These are phyloP conservation scores for Acomys russatus DNA, from an alignment of 2,797 vertebrate genomes.

Conservation along the genomic window DNA sequence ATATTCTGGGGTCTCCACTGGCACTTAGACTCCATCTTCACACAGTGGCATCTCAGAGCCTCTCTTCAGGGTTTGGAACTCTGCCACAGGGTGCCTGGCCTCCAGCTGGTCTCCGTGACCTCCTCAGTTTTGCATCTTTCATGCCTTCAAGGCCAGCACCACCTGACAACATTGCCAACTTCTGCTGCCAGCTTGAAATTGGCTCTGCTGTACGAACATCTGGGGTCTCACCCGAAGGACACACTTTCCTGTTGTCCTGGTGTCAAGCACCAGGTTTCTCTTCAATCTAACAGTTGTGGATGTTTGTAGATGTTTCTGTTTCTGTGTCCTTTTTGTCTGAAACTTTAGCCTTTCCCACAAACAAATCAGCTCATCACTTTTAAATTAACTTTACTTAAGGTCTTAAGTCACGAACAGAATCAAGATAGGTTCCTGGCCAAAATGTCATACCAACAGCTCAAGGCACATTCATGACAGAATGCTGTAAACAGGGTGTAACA, in stretches of 20 bases:
- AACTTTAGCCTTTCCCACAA: background rate
- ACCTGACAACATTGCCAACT: background rate
- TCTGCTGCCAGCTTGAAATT: background rate
- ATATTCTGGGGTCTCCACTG: background rate
- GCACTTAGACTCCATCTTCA: background rate
- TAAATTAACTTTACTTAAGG: background rate
- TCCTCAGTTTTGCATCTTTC: background rate
- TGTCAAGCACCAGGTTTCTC: background rate
- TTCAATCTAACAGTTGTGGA: background rate
- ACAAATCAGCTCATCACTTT: background rate
- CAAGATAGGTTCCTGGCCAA: background rate
- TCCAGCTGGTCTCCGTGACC: background rate
- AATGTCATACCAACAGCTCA: background rate
- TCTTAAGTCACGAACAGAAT: background rate
- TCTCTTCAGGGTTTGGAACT: background rate
- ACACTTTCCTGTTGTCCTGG: background rate
- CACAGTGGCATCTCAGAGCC: background rate
- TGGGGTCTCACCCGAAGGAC: background rate
- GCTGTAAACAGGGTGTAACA: too few relatives aligned
- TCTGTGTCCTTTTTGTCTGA: background rate
- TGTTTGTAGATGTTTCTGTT: background rate
- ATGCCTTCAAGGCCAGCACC: background rate
- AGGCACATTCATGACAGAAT: background rate
- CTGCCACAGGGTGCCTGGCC: background rate
- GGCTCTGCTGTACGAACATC: background rate